phyloP scores from a whole-genome alignment of 1,140 invertebrate genomes.

The Octopus sinensis region DNA sequence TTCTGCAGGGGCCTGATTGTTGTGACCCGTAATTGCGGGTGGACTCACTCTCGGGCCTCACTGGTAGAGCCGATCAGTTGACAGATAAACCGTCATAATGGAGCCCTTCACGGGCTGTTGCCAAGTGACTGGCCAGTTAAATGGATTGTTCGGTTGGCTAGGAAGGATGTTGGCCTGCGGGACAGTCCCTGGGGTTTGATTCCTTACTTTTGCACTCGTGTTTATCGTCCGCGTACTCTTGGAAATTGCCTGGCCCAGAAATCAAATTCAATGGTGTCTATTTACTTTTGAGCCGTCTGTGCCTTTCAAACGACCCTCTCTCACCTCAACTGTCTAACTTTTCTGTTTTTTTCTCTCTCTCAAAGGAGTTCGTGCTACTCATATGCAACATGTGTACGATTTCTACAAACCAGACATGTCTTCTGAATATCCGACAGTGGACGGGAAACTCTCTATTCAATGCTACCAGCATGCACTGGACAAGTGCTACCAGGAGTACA shows the following conservation, averaged over 20 bases:
- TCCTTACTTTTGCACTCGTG: not conserved
- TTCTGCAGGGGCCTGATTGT: too few relatives aligned
- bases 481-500: conserved; percentile 84
- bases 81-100: too few relatives aligned
- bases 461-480: conserved; percentile 92
- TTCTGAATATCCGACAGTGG: conserved; percentile 93
- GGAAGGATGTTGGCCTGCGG: not conserved
- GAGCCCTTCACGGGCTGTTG: too few relatives aligned
- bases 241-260: too few relatives aligned
- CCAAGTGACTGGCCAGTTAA: too few relatives aligned
- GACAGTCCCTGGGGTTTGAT: not conserved
- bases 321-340: not conserved
- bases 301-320: not conserved
- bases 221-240: not conserved
- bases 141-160: too few relatives aligned
- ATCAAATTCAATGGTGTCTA: too few relatives aligned
- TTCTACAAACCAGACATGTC: conserved; percentile 95
- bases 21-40: too few relatives aligned
- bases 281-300: not conserved
- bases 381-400: conserved; percentile 94
- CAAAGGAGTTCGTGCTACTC: conserved; percentile 71
- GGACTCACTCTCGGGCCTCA: too few relatives aligned
- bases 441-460: conserved; percentile 90
- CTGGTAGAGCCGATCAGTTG: too few relatives aligned
- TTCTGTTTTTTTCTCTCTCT: conserved; percentile 13